Conservation (phyloP, 92 coral and sea anemone genomes). For the Siderastrea radians region DNA sequence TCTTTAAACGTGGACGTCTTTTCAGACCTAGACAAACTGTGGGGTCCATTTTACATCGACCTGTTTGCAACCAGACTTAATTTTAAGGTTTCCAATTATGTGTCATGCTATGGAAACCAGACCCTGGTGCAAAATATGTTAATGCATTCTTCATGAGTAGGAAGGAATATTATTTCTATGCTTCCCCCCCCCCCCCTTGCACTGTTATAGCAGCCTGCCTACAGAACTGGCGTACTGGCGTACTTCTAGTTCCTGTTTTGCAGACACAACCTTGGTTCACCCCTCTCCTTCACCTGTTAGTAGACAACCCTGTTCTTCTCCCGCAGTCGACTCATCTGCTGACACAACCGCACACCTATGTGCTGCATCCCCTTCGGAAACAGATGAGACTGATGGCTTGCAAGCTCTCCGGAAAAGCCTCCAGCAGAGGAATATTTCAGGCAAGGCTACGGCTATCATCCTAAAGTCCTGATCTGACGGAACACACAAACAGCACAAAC, state of each 20-base stretch:
- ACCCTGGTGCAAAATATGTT: no score
- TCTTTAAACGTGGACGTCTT: slow-evolving; percentile 27
- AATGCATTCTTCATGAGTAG: slow-evolving; percentile 30
- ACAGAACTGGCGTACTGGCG: slow-evolving; percentile 51
- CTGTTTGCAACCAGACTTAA: slow-evolving; percentile 46
- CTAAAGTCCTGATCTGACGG: slow-evolving; percentile 37
- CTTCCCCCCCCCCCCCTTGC: slow-evolving; percentile 58
- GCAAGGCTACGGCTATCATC: slow-evolving; percentile 36
- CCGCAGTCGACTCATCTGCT: slow-evolving; percentile 15
- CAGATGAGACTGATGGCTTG: slow-evolving; percentile 37
- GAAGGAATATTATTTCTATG: slow-evolving; percentile 21
- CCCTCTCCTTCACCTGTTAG: no score
- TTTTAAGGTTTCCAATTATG: slow-evolving; percentile 12
- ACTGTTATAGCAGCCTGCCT: slow-evolving; percentile 52
- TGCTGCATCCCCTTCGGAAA: slow-evolving; percentile 24
- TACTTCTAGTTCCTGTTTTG: slow-evolving; percentile 47
- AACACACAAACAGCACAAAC: slow-evolving; percentile 38
- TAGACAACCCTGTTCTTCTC: slow-evolving; percentile 28
- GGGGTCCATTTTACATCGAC: slow-evolving; percentile 49
- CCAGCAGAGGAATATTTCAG: slow-evolving; percentile 31
- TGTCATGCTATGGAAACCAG: slow-evolving; percentile 49
- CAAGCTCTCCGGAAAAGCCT: slow-evolving; percentile 34
- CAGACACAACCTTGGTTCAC: slow-evolving; percentile 58
- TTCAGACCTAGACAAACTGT: slow-evolving; percentile 16
- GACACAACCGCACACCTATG: slow-evolving; percentile 7